A percentile compares a stretch with the other conserved stretches of the same genome.
These are phyloP conservation scores for Formica selysi DNA, from an alignment of 1,140 invertebrate species.

Conservation along the genomic window DNA sequence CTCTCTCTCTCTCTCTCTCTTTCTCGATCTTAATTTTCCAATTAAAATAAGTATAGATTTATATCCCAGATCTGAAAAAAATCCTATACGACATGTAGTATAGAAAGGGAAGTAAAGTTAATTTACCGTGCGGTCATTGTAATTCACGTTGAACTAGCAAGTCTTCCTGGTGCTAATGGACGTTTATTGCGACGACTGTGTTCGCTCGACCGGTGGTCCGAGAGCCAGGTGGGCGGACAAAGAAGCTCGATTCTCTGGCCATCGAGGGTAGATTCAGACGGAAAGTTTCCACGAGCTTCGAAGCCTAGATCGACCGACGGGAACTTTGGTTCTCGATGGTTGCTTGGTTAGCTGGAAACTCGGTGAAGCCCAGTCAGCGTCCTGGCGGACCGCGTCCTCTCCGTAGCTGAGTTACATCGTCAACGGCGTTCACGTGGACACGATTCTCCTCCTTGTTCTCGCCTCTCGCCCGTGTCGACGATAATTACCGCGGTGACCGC, in stretches of 20 bases:
- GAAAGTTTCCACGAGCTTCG: conserved; percentile 80
- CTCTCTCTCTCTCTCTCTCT: too few species aligned
- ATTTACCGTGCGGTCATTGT: conserved; percentile 37
- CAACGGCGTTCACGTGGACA: conserved; percentile 71
- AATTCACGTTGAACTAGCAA: conserved; percentile 50
- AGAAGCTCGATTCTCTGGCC: conserved; percentile 75
- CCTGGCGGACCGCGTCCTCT: conserved; percentile 17
- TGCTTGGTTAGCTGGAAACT: conserved; percentile 82
- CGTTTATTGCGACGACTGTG: conserved; percentile 75
- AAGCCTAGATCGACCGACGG: conserved; percentile 76
- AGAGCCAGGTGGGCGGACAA: conserved; percentile 73
- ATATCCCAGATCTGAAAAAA: neutral
- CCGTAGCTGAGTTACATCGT: conserved; percentile 17
- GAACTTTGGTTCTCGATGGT: conserved; percentile 77
- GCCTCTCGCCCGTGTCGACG: conserved; percentile 70
- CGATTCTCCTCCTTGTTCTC: conserved; percentile 63
- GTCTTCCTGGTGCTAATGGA: conserved; percentile 66
- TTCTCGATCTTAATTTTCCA: neutral
- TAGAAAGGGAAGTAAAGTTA: conserved; percentile 13
- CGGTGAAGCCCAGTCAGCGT: conserved; percentile 83
- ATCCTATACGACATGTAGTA: neutral
- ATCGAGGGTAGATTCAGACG: conserved; percentile 73
- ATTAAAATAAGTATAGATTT: conserved; percentile 1
- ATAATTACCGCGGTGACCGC: conserved; percentile 81
- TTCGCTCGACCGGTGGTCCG: conserved; percentile 71